phyloP scores from a whole-genome alignment of 2,113 vertebrate genomes.

The Empidonax traillii region DNA sequence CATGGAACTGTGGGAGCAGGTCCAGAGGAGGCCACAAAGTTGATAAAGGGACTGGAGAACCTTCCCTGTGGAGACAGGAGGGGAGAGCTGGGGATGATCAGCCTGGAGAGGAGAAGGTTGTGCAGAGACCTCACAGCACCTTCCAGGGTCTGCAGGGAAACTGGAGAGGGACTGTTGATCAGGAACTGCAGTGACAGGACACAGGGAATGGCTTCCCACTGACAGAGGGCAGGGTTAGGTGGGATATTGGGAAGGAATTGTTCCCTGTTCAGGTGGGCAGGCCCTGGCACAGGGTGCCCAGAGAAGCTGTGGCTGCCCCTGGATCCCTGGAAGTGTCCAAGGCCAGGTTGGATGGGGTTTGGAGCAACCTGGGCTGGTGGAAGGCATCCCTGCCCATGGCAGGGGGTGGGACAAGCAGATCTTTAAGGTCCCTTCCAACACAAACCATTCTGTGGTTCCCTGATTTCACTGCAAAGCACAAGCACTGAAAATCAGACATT shows the following conservation, averaged over 20 bases:
- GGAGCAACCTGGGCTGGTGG: background rate
- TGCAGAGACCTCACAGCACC: background rate
- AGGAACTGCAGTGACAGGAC: no score
- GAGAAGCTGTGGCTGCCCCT: background rate
- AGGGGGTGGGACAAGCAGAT: accelerated
- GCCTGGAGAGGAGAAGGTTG: background rate
- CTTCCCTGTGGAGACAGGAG: background rate
- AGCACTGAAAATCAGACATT: background rate
- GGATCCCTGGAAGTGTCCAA: background rate
- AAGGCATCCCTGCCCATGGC: background rate
- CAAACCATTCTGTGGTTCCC: background rate
- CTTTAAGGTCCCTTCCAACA: accelerated
- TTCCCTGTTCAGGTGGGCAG: background rate
- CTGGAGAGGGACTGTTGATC: no score
- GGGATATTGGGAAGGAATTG: background rate
- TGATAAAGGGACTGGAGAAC: background rate
- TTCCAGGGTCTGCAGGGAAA: background rate
- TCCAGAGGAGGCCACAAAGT: background rate
- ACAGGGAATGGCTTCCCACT: background rate
- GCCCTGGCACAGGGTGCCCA: background rate
- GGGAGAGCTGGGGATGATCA: background rate
- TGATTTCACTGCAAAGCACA: background rate
- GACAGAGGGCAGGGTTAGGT: background rate
- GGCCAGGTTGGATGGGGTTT: background rate
- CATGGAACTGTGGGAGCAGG: background rate